Evolutionary conservation across 2,113 vertebrate genomes (phyloP), one percentile per base, ranked within the genome.

Genomic region (Nicator chloris): DNA sequence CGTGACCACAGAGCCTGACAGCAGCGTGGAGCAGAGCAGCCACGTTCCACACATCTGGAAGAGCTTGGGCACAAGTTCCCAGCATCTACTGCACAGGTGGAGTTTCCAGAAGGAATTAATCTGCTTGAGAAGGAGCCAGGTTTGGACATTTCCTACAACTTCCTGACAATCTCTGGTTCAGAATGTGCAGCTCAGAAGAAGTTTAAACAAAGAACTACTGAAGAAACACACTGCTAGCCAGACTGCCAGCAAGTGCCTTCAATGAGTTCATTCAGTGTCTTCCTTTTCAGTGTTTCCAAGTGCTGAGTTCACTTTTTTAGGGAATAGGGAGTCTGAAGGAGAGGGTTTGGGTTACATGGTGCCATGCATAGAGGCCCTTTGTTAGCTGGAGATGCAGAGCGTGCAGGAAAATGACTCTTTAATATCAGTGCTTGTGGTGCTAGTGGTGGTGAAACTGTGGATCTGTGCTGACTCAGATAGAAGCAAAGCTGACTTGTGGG

Each of bases 151-250:
- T 93, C 89, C 89, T 95, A 61, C 90, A 91, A 73, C 81, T 92
- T 94, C 91, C 93, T 91, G 82, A 61, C 86, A 79, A 30, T 37
- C 73, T 59, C 54, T 57, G 24, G 70, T 89, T 92, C 82, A 82
- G 90, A 94, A 82, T 73, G 49, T 80, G 82, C 49, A 69, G 39
- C 75, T 69, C 77, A 33, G 69, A 86, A 94, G 70, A 64, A 79
- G 78, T 72, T 89, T 79, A 89, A 91, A 93, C 89, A 92, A 91
- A 91, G 94, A 94, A 79, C 78, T 71, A 90, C 95, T 89, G 84
- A 87, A 86, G 91, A 57, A 88, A 54, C 57, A 45, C 10, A 2
- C 11, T 76, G 82, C 84, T 89, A 78, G 66, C 93, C 78, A 85
- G 89, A 11, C 82, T 94, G 84, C 94, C 63, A 76, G 33, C 60